Conservation (phyloP, 2,797 vertebrate species). For the Syndactyla subalaris region DNA sequence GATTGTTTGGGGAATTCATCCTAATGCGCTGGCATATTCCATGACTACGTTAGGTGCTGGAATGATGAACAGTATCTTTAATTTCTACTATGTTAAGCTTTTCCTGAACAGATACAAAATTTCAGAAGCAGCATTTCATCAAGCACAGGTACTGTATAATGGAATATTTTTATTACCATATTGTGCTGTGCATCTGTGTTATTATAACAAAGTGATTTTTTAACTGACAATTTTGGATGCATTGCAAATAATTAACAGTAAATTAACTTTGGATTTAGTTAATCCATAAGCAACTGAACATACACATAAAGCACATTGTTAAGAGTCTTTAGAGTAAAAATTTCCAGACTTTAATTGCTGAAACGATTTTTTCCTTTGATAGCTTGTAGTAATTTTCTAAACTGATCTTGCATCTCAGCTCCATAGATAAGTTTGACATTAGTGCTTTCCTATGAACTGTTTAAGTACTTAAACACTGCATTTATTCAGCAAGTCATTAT, state of each 20-base stretch:
- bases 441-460: neutral
- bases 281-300: neutral
- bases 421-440: neutral
- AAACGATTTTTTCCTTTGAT: neutral
- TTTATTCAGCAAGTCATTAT: constrained; percentile 16
- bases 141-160: constrained; percentile 81
- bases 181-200: neutral
- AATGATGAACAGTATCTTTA: constrained; percentile 92
- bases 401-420: neutral
- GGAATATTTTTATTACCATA: neutral
- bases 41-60: constrained; percentile 88
- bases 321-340: neutral
- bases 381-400: neutral
- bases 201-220: neutral
- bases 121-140: constrained; percentile 87
- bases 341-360: neutral
- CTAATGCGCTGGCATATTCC: constrained; percentile 83
- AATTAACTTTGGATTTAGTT: neutral
- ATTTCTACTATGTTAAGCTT: constrained; percentile 93
- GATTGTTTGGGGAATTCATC: constrained; percentile 70
- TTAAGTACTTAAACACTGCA: neutral
- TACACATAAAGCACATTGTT: neutral
- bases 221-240: neutral
- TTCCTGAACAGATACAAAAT: constrained; percentile 88
- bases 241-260: neutral